Conservation (phyloP, 2,113 vertebrate genomes). For the Pseudopipra pipra region DNA sequence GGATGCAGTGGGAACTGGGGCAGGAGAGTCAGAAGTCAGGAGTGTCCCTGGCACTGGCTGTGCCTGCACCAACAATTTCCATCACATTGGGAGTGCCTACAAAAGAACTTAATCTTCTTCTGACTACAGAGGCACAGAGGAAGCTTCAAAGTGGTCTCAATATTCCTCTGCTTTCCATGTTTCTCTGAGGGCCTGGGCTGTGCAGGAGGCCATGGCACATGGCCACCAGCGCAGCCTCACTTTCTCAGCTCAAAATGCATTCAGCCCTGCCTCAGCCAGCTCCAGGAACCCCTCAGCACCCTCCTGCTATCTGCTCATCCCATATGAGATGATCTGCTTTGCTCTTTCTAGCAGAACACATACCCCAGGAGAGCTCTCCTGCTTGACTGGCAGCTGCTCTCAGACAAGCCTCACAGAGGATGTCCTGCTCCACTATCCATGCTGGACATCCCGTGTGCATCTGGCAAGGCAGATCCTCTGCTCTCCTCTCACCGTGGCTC, state of each 20-base stretch:
- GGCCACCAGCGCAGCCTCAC: background rate
- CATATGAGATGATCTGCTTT: background rate
- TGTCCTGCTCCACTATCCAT: background rate
- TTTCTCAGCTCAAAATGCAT: background rate
- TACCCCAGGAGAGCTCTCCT: background rate
- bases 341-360: background rate
- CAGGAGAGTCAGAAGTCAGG: background rate
- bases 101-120: background rate
- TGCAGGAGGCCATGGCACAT: background rate
- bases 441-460: background rate
- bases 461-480: background rate
- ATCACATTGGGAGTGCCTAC: background rate
- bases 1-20: background rate
- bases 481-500: background rate
- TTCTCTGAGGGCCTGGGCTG: accelerated
- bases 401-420: accelerated
- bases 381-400: background rate
- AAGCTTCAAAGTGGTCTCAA: background rate
- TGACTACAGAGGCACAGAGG: background rate
- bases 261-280: background rate
- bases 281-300: background rate
- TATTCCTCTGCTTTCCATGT: background rate
- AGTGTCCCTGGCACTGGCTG: background rate
- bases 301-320: background rate
- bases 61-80: background rate